These are phyloP conservation scores for Chiroxiphia lanceolata DNA, from an alignment of 2,797 vertebrate species.

Conservation along the genomic window DNA sequence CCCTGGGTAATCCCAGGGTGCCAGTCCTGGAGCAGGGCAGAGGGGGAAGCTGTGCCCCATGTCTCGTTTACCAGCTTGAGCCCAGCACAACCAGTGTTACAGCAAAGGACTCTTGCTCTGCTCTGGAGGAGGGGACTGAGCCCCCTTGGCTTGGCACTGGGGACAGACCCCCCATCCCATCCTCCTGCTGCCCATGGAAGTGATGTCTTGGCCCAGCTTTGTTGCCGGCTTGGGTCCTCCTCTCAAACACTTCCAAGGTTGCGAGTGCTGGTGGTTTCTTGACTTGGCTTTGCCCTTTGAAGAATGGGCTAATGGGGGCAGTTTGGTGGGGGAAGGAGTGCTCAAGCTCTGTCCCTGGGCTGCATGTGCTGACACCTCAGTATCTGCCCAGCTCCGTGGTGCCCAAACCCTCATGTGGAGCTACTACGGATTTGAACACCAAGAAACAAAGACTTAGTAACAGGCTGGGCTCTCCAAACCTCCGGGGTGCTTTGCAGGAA, in stretches of 20 bases:
- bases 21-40: not conserved
- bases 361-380: fast-evolving
- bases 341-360: not conserved
- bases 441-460: not conserved
- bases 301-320: not conserved
- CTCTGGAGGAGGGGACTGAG: not conserved
- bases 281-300: not conserved
- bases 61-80: not conserved
- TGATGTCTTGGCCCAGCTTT: not conserved
- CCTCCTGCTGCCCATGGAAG: not conserved
- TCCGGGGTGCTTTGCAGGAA: not conserved
- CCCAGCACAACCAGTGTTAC: not conserved
- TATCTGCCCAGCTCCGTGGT: fast-evolving
- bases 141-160: not conserved
- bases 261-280: not conserved
- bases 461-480: not conserved
- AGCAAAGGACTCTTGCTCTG: not conserved
- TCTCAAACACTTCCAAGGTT: not conserved
- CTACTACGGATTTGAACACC: not conserved
- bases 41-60: not conserved
- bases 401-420: not conserved
- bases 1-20: fast-evolving
- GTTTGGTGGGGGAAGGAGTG: fast-evolving
- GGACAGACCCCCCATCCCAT: not conserved
- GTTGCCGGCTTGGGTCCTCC: not conserved